Conservation (phyloP, 2,797 vertebrate species). For the Buceros bicornis region DNA sequence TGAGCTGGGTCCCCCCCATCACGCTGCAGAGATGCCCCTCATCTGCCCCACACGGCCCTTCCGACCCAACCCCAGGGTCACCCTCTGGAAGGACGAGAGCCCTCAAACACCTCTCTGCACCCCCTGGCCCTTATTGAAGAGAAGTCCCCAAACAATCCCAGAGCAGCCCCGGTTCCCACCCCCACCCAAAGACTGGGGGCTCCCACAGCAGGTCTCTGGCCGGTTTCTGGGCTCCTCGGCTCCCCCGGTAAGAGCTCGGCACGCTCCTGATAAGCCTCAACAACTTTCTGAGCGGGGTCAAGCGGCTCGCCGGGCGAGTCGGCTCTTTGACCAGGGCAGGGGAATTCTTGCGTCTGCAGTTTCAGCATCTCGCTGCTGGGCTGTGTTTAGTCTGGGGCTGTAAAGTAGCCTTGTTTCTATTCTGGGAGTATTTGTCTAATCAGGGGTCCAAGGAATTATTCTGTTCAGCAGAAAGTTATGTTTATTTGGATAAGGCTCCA, state of each 20-base stretch:
- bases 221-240: background rate
- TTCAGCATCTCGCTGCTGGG: background rate
- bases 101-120: background rate
- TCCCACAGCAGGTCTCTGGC: accelerated
- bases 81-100: background rate
- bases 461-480: constrained; percentile 14
- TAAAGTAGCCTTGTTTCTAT: constrained; percentile 50
- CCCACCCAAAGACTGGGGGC: accelerated
- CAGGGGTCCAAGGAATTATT: background rate
- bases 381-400: constrained; percentile 63
- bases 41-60: background rate
- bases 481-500: background rate
- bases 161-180: background rate
- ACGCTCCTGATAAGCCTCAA: background rate
- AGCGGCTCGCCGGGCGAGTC: background rate
- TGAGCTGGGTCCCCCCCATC: background rate
- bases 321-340: background rate
- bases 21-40: background rate
- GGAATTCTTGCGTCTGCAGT: constrained; percentile 12
- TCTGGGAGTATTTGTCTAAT: constrained; percentile 46
- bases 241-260: background rate
- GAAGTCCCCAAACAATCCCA: background rate
- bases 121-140: background rate
- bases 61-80: background rate
- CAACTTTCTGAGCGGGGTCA: background rate